Conservation (phyloP, 2,888 invertebrate genomes). For the Bhutanitis thaidina region DNA sequence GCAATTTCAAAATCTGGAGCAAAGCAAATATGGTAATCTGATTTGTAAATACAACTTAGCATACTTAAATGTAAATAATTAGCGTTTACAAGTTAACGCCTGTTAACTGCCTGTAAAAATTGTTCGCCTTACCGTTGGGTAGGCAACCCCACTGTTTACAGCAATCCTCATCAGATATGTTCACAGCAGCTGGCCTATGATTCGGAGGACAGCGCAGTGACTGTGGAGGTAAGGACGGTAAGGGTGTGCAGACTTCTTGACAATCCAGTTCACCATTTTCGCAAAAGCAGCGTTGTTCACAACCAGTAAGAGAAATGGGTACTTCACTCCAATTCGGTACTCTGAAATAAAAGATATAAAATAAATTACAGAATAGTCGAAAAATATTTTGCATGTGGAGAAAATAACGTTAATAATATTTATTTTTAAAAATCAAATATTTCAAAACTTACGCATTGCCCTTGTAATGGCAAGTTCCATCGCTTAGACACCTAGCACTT, state of each 20-base stretch:
- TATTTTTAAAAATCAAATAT: no score
- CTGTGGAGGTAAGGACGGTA: constrained; percentile 87
- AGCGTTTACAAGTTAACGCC: no score
- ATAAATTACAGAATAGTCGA: no score
- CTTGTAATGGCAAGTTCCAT: constrained; percentile 89
- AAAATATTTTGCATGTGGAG: no score
- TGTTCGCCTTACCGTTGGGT: constrained; percentile 46
- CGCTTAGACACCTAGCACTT: constrained; percentile 87
- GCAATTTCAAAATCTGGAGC: not conserved
- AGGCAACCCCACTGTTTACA: constrained; percentile 89
- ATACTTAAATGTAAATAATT: no score
- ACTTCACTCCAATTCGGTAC: constrained; percentile 91
- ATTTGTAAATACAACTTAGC: not conserved
- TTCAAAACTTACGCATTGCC: constrained; percentile 74
- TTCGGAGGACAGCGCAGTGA: constrained; percentile 85
- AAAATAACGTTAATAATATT: no score
- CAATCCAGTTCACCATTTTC: constrained; percentile 93
- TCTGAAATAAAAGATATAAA: constrained; percentile 35
- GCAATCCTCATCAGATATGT: constrained; percentile 87
- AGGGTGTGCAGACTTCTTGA: constrained; percentile 88
- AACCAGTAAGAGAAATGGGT: constrained; percentile 89
- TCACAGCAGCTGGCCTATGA: constrained; percentile 82
- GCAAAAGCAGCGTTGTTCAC: constrained; percentile 92
- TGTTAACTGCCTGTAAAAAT: no score
- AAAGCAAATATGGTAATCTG: constrained; percentile 3